Evolutionary conservation across 1,140 invertebrate genomes (phyloP), one percentile per base, ranked within the genome.

Genomic region (Zophobas atratus): DNA sequence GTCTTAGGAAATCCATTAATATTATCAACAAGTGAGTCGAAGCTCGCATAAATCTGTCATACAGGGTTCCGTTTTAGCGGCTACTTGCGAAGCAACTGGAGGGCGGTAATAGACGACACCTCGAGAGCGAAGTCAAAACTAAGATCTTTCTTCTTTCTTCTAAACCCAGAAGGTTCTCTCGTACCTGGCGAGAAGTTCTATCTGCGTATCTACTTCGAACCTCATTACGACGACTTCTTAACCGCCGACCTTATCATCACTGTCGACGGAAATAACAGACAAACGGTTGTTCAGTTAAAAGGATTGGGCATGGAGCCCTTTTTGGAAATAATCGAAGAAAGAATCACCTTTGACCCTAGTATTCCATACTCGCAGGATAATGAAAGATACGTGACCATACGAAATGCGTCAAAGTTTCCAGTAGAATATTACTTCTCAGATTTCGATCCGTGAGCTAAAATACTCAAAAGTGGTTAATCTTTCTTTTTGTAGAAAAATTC

Each of bases 371-470:
- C 81, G 0, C 53, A 81, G 6, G 34, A 81, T 0, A 80, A 81
- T 0, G 81, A 85, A 20, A 80, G 79, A 36, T 77, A 67, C 4
- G 84, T 89, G 38, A 83, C 77, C 0, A 83, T 89, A 33, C 81
- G 85, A 78, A 89, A 89, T 79, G 20, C 78, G 1, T 82, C 84
- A 39, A 8, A 78, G 32, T 84, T 83, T 72, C 84, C 88, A 0
- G 77, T 89, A 0, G 87, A 89, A 80, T 82, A 87, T 49, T 88
- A 82, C 63, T 88, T 88, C 83, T 78, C 86, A 38, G 87, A 89
- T 78, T 84, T 88, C 36, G 86, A 88, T 77, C 57, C 82, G 87
- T 88, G 86, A 83, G 79, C 77, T n/a, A 36, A 55, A 41, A 1
- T 46, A 43, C 33, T 2, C 39, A 4, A 33, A 75, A 39, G 8